phyloP scores from a whole-genome alignment of 2,797 vertebrate species.

The Girardinus metallicus region DNA sequence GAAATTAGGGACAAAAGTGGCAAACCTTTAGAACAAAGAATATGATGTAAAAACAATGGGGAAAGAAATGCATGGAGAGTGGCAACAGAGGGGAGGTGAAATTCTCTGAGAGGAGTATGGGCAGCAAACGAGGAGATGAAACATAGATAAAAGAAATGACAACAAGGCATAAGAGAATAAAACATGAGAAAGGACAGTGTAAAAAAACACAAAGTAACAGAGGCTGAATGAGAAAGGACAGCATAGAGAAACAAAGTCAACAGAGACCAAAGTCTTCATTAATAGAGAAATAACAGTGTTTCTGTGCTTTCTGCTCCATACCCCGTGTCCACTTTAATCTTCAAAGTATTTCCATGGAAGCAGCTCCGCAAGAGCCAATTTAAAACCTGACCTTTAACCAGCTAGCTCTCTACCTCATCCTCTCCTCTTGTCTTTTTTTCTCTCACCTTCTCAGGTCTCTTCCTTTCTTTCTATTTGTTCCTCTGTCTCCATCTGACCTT shows the following conservation, averaged over 20 bases:
- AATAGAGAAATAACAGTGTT: slow-evolving; percentile 34
- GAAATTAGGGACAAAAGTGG: background rate
- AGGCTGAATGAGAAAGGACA: background rate
- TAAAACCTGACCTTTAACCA: slow-evolving; percentile 70
- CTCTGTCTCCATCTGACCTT: slow-evolving; percentile 1
- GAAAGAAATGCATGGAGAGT: background rate
- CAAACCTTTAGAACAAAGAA: background rate
- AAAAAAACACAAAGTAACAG: slow-evolving; percentile 8
- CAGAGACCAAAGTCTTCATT: slow-evolving; percentile 34
- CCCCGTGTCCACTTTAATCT: slow-evolving; percentile 56
- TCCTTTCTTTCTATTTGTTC: slow-evolving; percentile 16
- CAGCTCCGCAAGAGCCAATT: slow-evolving; percentile 65
- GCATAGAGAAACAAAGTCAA: background rate
- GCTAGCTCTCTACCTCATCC: slow-evolving; percentile 38
- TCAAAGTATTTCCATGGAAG: slow-evolving; percentile 67
- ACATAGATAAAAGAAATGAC: background rate
- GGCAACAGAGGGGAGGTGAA: background rate
- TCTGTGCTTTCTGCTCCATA: slow-evolving; percentile 29
- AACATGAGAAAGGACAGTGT: slow-evolving; percentile 8
- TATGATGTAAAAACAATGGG: background rate
- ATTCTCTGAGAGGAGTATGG: background rate
- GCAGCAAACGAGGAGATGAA: background rate
- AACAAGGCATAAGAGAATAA: slow-evolving; percentile 11
- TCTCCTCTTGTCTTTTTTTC: slow-evolving; percentile 7
- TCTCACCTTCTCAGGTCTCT: slow-evolving; percentile 16